Percentiles rank a stretch among this genome's conserved stretches.
Conservation (phyloP, 2,888 invertebrate species). For the Cephalotes varians region DNA sequence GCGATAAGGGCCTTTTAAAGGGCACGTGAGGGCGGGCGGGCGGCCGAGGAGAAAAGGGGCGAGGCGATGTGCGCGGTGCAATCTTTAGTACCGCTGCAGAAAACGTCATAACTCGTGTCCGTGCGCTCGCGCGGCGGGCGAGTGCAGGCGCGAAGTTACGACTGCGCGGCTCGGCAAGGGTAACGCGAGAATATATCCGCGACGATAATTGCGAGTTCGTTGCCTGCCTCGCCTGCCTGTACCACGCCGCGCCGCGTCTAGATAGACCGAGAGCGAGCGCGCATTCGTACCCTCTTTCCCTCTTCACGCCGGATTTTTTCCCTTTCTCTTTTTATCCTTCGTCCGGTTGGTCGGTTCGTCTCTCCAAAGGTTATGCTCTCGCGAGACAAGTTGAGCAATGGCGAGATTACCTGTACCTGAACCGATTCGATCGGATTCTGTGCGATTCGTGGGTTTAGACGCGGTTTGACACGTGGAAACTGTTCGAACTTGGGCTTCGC, state of each 20-base stretch:
- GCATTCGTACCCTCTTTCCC: constrained; percentile 57
- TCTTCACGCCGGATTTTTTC: constrained; percentile 54
- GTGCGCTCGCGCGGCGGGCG: constrained; percentile 54
- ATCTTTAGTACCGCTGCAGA: constrained; percentile 72
- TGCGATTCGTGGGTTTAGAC: constrained; percentile 35
- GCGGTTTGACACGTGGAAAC: constrained; percentile 22
- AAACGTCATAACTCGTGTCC: constrained; percentile 68
- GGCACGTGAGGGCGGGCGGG: constrained; percentile 25
- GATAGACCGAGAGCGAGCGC: constrained; percentile 24
- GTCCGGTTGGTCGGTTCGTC: constrained; percentile 53
- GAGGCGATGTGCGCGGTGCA: constrained; percentile 63
- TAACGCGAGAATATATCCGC: constrained; percentile 60
- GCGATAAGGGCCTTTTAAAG: constrained; percentile 65
- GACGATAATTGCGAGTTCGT: constrained; percentile 73
- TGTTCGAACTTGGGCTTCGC: background rate
- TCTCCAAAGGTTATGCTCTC: constrained; percentile 78
- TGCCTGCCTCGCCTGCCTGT: constrained; percentile 47
- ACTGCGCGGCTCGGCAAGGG: constrained; percentile 59
- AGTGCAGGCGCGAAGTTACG: constrained; percentile 61
- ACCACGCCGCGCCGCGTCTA: constrained; percentile 3
- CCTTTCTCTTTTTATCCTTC: constrained; percentile 64
- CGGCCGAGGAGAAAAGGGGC: constrained; percentile 11
- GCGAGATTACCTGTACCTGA: constrained; percentile 35
- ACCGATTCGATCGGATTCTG: background rate
- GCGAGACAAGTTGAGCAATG: constrained; percentile 79